These are phyloP conservation scores for Gymnoscopelus braueri DNA, from an alignment of 2,797 vertebrate genomes.

Conservation along the genomic window DNA sequence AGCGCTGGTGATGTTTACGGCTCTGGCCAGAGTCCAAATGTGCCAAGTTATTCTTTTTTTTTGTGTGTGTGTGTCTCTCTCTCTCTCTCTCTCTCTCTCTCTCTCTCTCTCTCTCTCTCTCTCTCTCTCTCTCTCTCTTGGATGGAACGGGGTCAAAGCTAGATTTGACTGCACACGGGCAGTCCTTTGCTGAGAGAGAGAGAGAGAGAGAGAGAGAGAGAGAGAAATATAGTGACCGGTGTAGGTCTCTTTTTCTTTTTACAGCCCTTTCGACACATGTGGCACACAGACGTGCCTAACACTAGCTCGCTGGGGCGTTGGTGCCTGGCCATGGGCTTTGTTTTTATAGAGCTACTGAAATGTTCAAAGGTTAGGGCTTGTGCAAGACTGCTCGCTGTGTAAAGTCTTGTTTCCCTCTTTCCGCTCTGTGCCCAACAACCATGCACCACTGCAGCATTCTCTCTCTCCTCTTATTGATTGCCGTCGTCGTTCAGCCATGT, in stretches of 20 bases:
- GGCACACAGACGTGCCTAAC: conserved; percentile 63
- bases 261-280: conserved; percentile 65
- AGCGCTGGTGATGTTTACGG: conserved; percentile 53
- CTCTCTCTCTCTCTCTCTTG: conserved; percentile 14
- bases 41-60: conserved; percentile 56
- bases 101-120: too few species aligned
- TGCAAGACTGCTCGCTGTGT: conserved; percentile 23
- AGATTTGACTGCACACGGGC: conserved; percentile 43
- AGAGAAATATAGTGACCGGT: conserved; percentile 9
- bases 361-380: conserved; percentile 54
- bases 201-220: too few species aligned
- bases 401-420: conserved; percentile 27
- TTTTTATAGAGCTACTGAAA: conserved; percentile 64
- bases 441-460: not conserved
- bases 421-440: not conserved
- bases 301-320: conserved; percentile 45
- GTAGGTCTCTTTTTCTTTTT: conserved; percentile 46
- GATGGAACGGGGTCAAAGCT: conserved; percentile 49
- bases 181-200: conserved; percentile 32
- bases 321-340: conserved; percentile 46
- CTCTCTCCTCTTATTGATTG: conserved; percentile 1
- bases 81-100: too few species aligned
- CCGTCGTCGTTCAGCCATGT: not conserved
- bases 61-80: conserved; percentile 14
- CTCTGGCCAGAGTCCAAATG: conserved; percentile 54